Evolutionary conservation across 1,140 invertebrate genomes (phyloP).

Genomic region (Drosophila tropicalis): DNA sequence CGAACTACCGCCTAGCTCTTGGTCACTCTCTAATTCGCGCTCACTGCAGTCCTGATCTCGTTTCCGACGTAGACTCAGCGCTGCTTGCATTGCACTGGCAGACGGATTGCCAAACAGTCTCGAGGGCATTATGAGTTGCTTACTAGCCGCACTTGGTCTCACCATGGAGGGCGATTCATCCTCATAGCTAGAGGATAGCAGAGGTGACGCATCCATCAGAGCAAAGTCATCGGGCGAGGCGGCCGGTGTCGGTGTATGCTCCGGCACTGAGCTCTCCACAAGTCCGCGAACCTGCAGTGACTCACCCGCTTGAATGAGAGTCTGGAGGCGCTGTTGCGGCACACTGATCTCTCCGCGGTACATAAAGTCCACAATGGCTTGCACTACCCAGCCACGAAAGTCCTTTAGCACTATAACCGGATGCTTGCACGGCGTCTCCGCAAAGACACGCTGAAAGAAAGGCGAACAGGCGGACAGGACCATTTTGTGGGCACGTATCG

Average conservation of each 20-base stretch:
- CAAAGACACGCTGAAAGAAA: constrained; percentile 94
- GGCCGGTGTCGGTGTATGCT: constrained; percentile 87
- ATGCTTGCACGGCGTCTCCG: constrained; percentile 96
- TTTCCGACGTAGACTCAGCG: constrained; percentile 68
- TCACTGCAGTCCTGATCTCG: constrained; percentile 77
- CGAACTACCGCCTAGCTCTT: constrained; percentile 84
- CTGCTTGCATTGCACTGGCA: constrained; percentile 58
- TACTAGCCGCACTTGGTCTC: constrained; percentile 37
- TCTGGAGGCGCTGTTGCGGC: constrained; percentile 91
- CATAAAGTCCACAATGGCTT: constrained; percentile 96
- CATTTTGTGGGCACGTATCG: constrained; percentile 94
- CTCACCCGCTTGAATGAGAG: constrained; percentile 93
- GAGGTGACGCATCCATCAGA: constrained; percentile 64
- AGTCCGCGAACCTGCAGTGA: constrained; percentile 92
- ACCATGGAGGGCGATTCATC: constrained; percentile 76
- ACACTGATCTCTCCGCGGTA: constrained; percentile 95
- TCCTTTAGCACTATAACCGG: constrained; percentile 96
- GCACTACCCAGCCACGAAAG: constrained; percentile 92
- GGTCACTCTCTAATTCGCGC: constrained; percentile 66
- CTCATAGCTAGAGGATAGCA: constrained; percentile 72
- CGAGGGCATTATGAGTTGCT: constrained; percentile 72
- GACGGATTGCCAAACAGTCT: constrained; percentile 59
- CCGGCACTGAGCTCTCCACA: constrained; percentile 88
- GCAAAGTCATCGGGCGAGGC: constrained; percentile 85
- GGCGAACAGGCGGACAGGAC: constrained; percentile 95